Conservation (phyloP, 2,113 vertebrate genomes). For the Sphyrna mokarran region DNA sequence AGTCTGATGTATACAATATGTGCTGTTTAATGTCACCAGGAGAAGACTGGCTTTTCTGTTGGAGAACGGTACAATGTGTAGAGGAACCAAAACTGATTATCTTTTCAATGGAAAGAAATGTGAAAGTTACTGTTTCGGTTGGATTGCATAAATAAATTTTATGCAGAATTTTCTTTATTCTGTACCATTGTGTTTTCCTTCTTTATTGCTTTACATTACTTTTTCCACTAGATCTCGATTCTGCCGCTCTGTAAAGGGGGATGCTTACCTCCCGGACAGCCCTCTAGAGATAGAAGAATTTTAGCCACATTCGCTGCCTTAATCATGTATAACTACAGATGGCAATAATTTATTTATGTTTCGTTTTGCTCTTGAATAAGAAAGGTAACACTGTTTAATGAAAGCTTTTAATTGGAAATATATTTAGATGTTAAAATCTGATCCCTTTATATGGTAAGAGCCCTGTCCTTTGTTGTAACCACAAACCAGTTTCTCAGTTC, state of each 20-base stretch:
- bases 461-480: neutral
- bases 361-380: neutral
- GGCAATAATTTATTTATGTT: neutral
- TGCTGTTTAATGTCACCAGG: neutral
- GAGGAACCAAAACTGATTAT: neutral
- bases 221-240: constrained; percentile 26
- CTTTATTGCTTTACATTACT: constrained; percentile 30
- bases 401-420: neutral
- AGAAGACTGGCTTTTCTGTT: neutral
- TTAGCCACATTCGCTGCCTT: neutral
- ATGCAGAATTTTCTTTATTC: constrained; percentile 9
- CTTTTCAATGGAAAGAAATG: neutral
- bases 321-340: neutral
- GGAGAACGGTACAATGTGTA: neutral
- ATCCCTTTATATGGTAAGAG: neutral
- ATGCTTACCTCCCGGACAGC: neutral
- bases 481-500: neutral
- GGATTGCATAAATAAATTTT: neutral
- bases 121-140: neutral
- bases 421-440: neutral
- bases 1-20: neutral
- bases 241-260: neutral
- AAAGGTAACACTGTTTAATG: neutral
- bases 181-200: constrained; percentile 5
- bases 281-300: constrained; percentile 25